phyloP scores from a whole-genome alignment of 2,888 invertebrate genomes.

The Chouioia cunea region DNA sequence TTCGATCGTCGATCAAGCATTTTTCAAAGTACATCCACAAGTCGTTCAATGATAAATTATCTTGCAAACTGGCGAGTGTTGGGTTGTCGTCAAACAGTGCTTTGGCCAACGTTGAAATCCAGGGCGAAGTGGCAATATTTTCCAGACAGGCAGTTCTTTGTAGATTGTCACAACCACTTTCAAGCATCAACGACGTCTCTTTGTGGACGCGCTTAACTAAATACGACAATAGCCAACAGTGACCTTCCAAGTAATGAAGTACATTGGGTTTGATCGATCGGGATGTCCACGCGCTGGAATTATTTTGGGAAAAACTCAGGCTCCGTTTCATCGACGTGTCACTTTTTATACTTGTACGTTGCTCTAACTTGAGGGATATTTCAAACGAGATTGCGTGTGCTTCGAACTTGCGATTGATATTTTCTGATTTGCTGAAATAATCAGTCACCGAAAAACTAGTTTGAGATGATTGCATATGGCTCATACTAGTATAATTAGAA shows the following conservation, averaged over 20 bases:
- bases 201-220: conserved; percentile 77
- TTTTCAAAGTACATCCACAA: conserved; percentile 71
- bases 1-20: conserved; percentile 68
- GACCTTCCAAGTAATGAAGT: conserved; percentile 75
- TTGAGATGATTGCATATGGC: conserved; percentile 26
- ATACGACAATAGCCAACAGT: conserved; percentile 79
- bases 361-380: conserved; percentile 54
- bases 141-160: conserved; percentile 73
- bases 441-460: conserved; percentile 42
- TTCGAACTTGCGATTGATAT: conserved; percentile 44
- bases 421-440: conserved; percentile 45
- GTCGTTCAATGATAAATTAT: conserved; percentile 71
- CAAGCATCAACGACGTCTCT: conserved; percentile 70
- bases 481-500: conserved; percentile 25
- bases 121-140: conserved; percentile 73
- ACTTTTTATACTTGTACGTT: neutral
- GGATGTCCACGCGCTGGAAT: conserved; percentile 56
- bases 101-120: conserved; percentile 68
- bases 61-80: conserved; percentile 74
- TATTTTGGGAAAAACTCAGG: conserved; percentile 8
- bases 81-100: conserved; percentile 73
- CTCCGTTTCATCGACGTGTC: conserved; percentile 29
- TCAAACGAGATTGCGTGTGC: conserved; percentile 51
- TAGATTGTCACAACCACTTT: conserved; percentile 71
- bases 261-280: conserved; percentile 69